phyloP scores from a whole-genome alignment of 2,797 vertebrate species.

The Labroides dimidiatus region DNA sequence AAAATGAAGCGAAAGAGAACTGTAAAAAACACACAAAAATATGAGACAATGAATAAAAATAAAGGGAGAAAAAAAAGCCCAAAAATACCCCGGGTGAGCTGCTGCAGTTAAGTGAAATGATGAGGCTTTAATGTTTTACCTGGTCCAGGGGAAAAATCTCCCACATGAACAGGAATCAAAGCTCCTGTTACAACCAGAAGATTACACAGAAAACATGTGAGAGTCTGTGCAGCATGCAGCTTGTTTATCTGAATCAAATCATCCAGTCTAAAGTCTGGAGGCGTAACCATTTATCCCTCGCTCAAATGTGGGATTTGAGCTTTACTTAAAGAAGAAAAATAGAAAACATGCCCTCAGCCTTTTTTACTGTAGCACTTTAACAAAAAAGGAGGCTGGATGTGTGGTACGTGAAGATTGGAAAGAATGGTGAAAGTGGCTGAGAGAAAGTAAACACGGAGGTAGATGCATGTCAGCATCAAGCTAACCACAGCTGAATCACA shows the following conservation, averaged over 20 bases:
- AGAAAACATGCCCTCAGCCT: conserved; percentile 39
- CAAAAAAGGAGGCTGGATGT: conserved; percentile 33
- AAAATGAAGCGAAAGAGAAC: conserved; percentile 17
- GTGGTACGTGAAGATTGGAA: conserved; percentile 17
- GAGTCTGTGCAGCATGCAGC: conserved; percentile 27
- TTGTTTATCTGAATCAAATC: conserved; percentile 58
- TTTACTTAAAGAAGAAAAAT: conserved; percentile 24
- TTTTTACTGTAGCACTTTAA: conserved; percentile 48
- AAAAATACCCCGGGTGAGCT: conserved; percentile 40
- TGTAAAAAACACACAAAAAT: conserved; percentile 42
- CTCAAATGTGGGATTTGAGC: conserved; percentile 45
- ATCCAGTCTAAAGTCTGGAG: conserved; percentile 46
- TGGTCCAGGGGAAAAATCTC: conserved; percentile 57
- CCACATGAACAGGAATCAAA: conserved; percentile 64
- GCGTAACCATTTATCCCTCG: conserved; percentile 32
- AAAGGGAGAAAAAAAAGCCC: background rate
- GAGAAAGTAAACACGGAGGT: background rate
- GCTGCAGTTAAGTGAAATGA: conserved; percentile 48
- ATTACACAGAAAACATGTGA: conserved; percentile 39
- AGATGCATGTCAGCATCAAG: background rate
- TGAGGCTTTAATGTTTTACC: conserved; percentile 67
- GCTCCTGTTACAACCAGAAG: conserved; percentile 32
- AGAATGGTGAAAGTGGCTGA: conserved; percentile 16
- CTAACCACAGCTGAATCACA: background rate
- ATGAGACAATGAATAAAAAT: conserved; percentile 17